These are phyloP conservation scores for Manis javanica DNA, from an alignment of 2,797 vertebrate species.

Conservation along the genomic window DNA sequence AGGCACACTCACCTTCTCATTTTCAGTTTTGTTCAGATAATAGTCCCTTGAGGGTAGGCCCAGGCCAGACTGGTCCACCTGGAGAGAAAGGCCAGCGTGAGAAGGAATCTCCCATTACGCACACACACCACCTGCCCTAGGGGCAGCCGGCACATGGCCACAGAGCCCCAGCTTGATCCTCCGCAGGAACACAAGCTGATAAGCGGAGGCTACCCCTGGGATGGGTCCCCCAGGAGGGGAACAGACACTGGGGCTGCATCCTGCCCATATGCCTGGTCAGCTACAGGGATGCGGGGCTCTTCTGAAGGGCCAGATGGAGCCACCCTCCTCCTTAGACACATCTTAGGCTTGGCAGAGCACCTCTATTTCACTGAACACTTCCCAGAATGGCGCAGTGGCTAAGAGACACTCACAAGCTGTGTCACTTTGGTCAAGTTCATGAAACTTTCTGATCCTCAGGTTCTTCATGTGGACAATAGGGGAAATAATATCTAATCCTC, in stretches of 20 bases:
- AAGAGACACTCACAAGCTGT: background rate
- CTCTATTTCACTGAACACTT: background rate
- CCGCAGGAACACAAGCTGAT: background rate
- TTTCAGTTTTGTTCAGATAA: constrained; percentile 98
- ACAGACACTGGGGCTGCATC: background rate
- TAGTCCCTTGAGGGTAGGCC: constrained; percentile 96
- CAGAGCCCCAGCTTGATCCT: background rate
- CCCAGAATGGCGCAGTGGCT: background rate
- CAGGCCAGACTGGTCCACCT: constrained; percentile 97
- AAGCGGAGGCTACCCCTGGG: background rate
- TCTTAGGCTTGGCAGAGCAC: background rate
- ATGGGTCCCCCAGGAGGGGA: background rate
- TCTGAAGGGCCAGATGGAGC: background rate
- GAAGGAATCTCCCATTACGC: accelerated
- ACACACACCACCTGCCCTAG: accelerated
- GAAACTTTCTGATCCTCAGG: background rate
- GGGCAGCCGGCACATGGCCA: accelerated
- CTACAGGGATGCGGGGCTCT: background rate
- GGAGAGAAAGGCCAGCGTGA: background rate
- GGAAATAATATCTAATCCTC: background rate
- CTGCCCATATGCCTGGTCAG: background rate
- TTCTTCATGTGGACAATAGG: background rate
- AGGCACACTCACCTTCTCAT: constrained; percentile 91
- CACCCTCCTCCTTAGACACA: background rate
- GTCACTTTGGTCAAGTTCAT: background rate